A percentile compares a stretch with the other conserved stretches of the same genome.
These are phyloP conservation scores for Heliocidaris erythrogramma DNA, from an alignment of 35 echinoderm and acorn worm species.

Conservation along the genomic window DNA sequence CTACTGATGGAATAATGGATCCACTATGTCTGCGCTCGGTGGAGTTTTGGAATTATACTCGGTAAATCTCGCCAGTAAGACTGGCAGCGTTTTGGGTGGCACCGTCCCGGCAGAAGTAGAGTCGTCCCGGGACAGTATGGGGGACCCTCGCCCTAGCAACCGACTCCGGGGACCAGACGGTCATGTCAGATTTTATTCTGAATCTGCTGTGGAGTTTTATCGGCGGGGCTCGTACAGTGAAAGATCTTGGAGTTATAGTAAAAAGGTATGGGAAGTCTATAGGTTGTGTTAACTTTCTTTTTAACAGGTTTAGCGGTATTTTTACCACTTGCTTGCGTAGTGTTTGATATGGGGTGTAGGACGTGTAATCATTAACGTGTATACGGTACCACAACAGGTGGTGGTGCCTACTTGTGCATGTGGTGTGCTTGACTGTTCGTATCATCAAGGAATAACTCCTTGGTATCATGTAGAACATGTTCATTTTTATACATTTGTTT, in stretches of 20 bases:
- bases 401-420: no score
- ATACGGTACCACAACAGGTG: no score
- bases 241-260: not conserved
- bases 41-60: not conserved
- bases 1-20: not conserved
- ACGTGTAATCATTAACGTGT: not conserved
- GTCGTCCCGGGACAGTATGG: not conserved
- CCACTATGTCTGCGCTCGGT: not conserved
- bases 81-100: not conserved
- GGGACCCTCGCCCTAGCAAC: constrained; percentile 37
- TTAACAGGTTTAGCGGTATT: no score
- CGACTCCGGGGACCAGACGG: not conserved
- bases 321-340: not conserved
- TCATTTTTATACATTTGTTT: not conserved
- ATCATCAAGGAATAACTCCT: no score
- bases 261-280: not conserved
- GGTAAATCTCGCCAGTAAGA: not conserved
- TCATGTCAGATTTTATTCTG: not conserved
- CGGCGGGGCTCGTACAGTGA: not conserved
- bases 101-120: not conserved
- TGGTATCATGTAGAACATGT: no score
- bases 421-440: not conserved
- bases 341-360: not conserved
- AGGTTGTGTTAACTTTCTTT: no score
- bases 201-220: constrained; percentile 41